phyloP scores from a whole-genome alignment of 2,888 invertebrate genomes.

The Isoperla grammatica region DNA sequence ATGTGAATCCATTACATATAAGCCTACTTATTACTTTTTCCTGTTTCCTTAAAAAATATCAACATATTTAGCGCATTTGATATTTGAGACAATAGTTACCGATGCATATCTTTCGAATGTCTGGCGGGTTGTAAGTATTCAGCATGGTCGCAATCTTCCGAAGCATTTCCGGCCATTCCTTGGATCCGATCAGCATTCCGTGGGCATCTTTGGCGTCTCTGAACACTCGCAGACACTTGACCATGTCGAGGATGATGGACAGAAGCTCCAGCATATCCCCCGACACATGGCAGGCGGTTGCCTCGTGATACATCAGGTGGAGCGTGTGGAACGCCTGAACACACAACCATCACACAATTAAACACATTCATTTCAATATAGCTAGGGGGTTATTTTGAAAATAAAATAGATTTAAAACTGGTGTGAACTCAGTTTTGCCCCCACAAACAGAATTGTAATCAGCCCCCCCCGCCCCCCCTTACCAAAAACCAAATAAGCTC shows the following conservation, averaged over 20 bases:
- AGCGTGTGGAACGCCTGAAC: constrained; percentile 80
- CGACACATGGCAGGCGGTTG: constrained; percentile 80
- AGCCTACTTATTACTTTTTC: too few relatives aligned
- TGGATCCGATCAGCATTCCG: constrained; percentile 61
- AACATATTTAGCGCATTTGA: too few relatives aligned
- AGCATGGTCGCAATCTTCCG: constrained; percentile 79
- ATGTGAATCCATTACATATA: too few relatives aligned
- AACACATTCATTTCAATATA: too few relatives aligned
- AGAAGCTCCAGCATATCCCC: constrained; percentile 80
- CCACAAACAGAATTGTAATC: not conserved
- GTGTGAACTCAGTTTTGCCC: too few relatives aligned
- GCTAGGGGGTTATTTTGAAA: too few relatives aligned
- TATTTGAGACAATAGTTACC: constrained; percentile 46
- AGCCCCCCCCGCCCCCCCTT: too few relatives aligned
- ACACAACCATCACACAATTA: too few relatives aligned
- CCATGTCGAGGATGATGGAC: constrained; percentile 61
- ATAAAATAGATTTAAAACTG: too few relatives aligned
- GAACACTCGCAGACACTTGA: constrained; percentile 61
- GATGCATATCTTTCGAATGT: constrained; percentile 72
- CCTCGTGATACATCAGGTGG: constrained; percentile 91
- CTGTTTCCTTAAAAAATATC: too few relatives aligned
- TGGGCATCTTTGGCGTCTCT: constrained; percentile 50
- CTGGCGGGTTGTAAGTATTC: constrained; percentile 83
- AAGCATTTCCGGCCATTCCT: constrained; percentile 86
- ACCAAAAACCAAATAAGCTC: too few relatives aligned